Conservation (phyloP, 2,888 invertebrate genomes). For the Noctua comes region DNA sequence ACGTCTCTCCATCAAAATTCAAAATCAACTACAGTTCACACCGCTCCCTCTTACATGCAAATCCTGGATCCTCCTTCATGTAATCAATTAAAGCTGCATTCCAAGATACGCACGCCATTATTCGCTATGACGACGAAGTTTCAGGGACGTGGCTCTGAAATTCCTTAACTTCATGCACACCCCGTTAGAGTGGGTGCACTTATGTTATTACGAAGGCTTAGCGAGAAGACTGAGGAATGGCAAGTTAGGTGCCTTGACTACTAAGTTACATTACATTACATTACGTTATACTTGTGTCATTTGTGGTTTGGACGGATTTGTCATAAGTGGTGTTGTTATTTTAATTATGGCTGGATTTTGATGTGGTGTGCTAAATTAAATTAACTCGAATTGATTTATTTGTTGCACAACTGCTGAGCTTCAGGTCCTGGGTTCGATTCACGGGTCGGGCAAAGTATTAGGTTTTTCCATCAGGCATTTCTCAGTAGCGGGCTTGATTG, state of each 20-base stretch:
- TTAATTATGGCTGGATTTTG: not conserved
- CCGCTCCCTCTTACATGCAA: not conserved
- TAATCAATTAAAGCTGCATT: slow-evolving; percentile 49
- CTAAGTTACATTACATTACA: slow-evolving; percentile 9
- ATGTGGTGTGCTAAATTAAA: not conserved
- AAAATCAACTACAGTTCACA: not conserved
- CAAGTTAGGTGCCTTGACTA: slow-evolving; percentile 56
- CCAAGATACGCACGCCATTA: slow-evolving; percentile 43
- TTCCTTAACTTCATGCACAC: slow-evolving; percentile 65
- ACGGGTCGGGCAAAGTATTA: too few relatives aligned
- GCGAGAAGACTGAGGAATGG: slow-evolving; percentile 61
- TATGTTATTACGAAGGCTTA: slow-evolving; percentile 71
- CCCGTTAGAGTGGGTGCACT: slow-evolving; percentile 67
- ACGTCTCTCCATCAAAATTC: not conserved
- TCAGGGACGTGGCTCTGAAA: slow-evolving; percentile 65
- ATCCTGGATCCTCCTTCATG: not conserved
- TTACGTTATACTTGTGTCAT: slow-evolving; percentile 16
- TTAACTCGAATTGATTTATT: not conserved
- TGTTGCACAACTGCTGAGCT: not conserved
- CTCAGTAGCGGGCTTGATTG: too few relatives aligned
- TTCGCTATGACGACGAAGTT: slow-evolving; percentile 61
- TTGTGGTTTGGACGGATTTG: slow-evolving; percentile 25
- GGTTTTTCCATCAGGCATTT: too few relatives aligned
- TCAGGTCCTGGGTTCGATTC: too few relatives aligned
- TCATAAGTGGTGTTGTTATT: not conserved